phyloP scores from a whole-genome alignment of 1,140 invertebrate genomes.

The Danaus plexippus region DNA sequence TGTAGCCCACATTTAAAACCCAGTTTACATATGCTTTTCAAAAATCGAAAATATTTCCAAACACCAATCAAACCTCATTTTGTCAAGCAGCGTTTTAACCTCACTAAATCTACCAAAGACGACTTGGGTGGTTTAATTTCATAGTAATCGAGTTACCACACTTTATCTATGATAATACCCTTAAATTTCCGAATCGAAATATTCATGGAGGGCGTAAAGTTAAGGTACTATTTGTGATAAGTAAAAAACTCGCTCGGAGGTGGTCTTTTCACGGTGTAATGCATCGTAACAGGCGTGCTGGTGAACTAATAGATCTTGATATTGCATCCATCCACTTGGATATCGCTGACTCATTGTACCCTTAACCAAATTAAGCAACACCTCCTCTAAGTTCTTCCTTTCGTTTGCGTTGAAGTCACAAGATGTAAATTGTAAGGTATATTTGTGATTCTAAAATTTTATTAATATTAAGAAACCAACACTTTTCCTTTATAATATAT shows the following conservation, averaged over 20 bases:
- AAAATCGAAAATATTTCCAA: no score
- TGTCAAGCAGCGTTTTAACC: background rate
- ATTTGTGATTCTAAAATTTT: no score
- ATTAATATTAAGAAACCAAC: no score
- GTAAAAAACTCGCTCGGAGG: conserved; percentile 51
- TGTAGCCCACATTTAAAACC: conserved; percentile 6
- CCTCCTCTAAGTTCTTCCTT: no score
- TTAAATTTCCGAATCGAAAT: conserved; percentile 17
- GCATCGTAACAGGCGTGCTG: conserved; percentile 46
- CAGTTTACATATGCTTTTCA: background rate
- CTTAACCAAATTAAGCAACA: no score
- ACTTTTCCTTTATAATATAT: no score
- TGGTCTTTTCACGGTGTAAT: conserved; percentile 67
- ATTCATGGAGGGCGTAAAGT: conserved; percentile 47
- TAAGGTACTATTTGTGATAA: conserved; percentile 31
- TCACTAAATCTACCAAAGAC: conserved; percentile 1
- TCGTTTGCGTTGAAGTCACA: no score
- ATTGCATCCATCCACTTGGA: conserved; percentile 46
- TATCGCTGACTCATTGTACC: conserved; percentile 48
- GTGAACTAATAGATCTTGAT: conserved; percentile 60
- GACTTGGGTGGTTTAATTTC: conserved; percentile 21
- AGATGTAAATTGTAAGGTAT: no score
- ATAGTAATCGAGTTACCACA: conserved; percentile 29
- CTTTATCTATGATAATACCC: conserved; percentile 21
- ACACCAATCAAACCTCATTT: no score